A percentile compares a stretch with the other conserved stretches of the same genome.
Evolutionary conservation across 2,888 invertebrate species (phyloP).

Genomic region (Xanthorhoe spadicearia): DNA sequence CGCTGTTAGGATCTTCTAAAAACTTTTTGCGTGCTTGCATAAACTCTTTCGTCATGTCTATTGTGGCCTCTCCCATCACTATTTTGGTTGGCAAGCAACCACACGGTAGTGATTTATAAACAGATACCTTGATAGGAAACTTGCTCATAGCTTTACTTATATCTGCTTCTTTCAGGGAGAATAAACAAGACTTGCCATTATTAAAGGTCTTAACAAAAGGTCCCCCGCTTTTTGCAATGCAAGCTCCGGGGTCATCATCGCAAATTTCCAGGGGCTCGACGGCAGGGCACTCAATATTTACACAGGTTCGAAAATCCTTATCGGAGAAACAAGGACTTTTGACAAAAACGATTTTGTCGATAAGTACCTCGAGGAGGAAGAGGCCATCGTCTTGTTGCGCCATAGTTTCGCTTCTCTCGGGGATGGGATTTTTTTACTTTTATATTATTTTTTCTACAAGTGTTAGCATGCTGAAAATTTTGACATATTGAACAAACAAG

Average conservation of each 20-base stretch:
- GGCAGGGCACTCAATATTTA: slow-evolving; percentile 85
- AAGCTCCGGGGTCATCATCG: slow-evolving; percentile 83
- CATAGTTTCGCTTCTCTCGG: slow-evolving; percentile 57
- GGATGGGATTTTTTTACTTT: slow-evolving; percentile 67
- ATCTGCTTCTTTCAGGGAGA: slow-evolving; percentile 84
- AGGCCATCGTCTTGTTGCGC: slow-evolving; percentile 82
- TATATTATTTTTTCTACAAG: slow-evolving; percentile 34
- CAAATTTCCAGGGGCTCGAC: slow-evolving; percentile 86
- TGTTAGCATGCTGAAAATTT: slow-evolving; percentile 39
- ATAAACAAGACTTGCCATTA: slow-evolving; percentile 88
- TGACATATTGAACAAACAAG: slow-evolving; percentile 26
- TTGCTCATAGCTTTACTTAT: slow-evolving; percentile 79
- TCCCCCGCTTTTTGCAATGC: slow-evolving; percentile 66
- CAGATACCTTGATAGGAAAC: slow-evolving; percentile 84
- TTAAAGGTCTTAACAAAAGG: slow-evolving; percentile 80
- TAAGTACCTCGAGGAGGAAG: slow-evolving; percentile 87
- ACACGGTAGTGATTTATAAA: slow-evolving; percentile 86
- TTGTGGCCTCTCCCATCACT: slow-evolving; percentile 83
- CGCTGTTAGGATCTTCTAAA: slow-evolving; percentile 73
- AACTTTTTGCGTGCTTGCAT: slow-evolving; percentile 82
- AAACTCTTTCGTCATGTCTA: slow-evolving; percentile 86
- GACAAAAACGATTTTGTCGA: slow-evolving; percentile 79
- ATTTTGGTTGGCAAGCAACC: slow-evolving; percentile 87
- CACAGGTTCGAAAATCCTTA: slow-evolving; percentile 84
- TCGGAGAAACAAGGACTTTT: slow-evolving; percentile 77